These are phyloP conservation scores for Pleuronectes platessa DNA, from an alignment of 2,113 vertebrate species.

Conservation along the genomic window DNA sequence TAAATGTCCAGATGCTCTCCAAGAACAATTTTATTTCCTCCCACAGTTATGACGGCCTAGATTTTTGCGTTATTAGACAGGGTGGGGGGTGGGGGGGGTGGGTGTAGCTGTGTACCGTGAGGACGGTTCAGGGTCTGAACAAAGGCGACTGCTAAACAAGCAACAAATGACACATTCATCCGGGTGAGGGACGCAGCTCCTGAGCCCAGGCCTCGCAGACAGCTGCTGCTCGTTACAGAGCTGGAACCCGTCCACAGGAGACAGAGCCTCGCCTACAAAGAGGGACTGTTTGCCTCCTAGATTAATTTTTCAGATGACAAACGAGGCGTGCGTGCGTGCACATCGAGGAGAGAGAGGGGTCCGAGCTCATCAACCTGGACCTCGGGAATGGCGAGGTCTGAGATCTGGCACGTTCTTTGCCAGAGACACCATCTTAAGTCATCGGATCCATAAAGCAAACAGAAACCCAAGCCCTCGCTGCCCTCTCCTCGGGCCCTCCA, in stretches of 20 bases:
- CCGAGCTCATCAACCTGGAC: conserved; percentile 8
- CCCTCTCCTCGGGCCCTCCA: conserved; percentile 53
- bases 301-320: conserved; percentile 77
- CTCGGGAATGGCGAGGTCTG: conserved; percentile 33
- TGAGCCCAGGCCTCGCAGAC: conserved; percentile 68
- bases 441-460: conserved; percentile 74
- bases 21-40: conserved; percentile 45
- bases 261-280: conserved; percentile 63
- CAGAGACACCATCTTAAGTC: conserved; percentile 66
- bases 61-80: conserved; percentile 26
- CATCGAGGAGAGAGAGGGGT: conserved; percentile 1
- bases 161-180: conserved; percentile 79
- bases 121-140: conserved; percentile 47
- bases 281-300: conserved; percentile 72
- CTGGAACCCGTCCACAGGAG: conserved; percentile 72
- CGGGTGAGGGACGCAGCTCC: conserved; percentile 70
- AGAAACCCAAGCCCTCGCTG: conserved; percentile 68
- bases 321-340: conserved; percentile 40
- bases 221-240: conserved; percentile 78
- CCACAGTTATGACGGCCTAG: conserved; percentile 32
- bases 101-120: conserved; percentile 1
- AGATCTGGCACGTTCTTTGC: conserved; percentile 35
- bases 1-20: conserved; percentile 30
- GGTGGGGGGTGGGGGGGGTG: not conserved
- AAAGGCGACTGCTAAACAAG: conserved; percentile 72